These are phyloP conservation scores for Gastrophryne carolinensis DNA, from an alignment of 2,797 vertebrate genomes.

Conservation along the genomic window DNA sequence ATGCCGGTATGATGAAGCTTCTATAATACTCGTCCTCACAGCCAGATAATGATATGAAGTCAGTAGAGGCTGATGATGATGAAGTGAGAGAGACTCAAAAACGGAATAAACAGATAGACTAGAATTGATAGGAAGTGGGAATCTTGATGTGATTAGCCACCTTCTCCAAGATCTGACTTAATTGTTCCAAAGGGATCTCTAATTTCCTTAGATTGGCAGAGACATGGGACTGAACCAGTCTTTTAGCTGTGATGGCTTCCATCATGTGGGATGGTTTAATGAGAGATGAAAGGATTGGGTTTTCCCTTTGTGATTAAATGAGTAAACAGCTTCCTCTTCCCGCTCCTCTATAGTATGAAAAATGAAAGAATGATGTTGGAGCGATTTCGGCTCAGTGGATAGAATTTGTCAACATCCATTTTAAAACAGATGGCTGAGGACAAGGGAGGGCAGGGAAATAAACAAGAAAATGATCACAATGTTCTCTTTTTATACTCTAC, in stretches of 20 bases:
- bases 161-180: constrained; percentile 17
- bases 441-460: constrained; percentile 35
- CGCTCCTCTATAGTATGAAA: constrained; percentile 40
- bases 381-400: constrained; percentile 37
- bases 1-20: constrained; percentile 13
- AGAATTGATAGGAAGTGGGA: constrained; percentile 31
- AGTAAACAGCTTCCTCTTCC: constrained; percentile 25
- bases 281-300: constrained; percentile 40
- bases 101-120: constrained; percentile 16
- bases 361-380: constrained; percentile 44
- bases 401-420: constrained; percentile 49
- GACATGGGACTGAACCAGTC: constrained; percentile 16
- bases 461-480: constrained; percentile 26
- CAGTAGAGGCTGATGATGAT: constrained; percentile 15
- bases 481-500: constrained; percentile 8
- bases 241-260: not conserved
- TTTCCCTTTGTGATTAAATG: constrained; percentile 45
- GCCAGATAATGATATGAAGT: constrained; percentile 24
- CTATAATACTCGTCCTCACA: constrained; percentile 21
- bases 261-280: constrained; percentile 22
- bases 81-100: constrained; percentile 12
- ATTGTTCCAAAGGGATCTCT: constrained; percentile 35
- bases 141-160: constrained; percentile 8
- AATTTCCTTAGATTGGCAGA: constrained; percentile 26
- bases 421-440: constrained; percentile 42